Evolutionary conservation across 2,113 vertebrate genomes (phyloP).

Genomic region (Canis aureus): DNA sequence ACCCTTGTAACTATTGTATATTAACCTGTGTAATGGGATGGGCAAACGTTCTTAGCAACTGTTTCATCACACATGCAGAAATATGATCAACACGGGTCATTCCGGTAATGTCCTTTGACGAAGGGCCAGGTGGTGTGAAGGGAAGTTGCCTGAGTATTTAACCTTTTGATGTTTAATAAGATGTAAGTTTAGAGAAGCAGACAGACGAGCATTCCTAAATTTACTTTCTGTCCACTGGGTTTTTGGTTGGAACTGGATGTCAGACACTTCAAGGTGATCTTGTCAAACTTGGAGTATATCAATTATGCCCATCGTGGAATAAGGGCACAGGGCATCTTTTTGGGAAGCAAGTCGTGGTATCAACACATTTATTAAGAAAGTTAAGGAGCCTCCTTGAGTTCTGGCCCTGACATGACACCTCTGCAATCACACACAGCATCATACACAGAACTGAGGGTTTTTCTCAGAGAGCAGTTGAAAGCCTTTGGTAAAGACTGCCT

Average conservation of each 20-base stretch:
- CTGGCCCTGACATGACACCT: neutral
- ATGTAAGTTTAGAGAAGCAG: neutral
- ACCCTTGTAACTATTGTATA: neutral
- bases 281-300: neutral
- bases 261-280: neutral
- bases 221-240: neutral
- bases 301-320: neutral
- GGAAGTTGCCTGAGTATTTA: neutral
- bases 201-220: neutral
- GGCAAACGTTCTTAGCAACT: neutral
- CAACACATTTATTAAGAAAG: neutral
- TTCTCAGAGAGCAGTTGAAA: neutral
- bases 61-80: neutral
- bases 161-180: slow-evolving; percentile 1
- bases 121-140: neutral
- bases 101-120: neutral
- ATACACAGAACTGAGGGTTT: neutral
- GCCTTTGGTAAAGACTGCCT: neutral
- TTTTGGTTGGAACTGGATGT: neutral
- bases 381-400: neutral
- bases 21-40: neutral
- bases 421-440: neutral
- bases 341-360: neutral
- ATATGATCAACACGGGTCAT: neutral
- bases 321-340: neutral